Base-by-base conservation (phyloP, 2,797 vertebrate species). In the Melanotaenia trifasciata region DNA sequence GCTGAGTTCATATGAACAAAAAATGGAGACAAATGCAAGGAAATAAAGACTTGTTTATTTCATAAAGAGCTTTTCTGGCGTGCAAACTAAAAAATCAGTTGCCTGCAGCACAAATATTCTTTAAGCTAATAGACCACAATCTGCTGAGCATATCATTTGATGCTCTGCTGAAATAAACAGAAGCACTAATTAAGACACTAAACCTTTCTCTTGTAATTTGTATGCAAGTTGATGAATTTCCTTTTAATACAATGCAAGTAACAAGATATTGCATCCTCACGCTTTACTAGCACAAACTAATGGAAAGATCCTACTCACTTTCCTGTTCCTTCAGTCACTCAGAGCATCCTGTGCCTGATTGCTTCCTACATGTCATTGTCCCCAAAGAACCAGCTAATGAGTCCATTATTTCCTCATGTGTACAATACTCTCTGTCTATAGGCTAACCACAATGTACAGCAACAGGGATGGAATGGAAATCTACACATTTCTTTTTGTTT, bases 301-400 rank as follows among this genome's bases (percentile, higher is more conserved):
- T 47, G 18, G 6, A 47, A 20, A 47, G 7, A 20, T 47, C 45
- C 18, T 69, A 56, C 72, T 67, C 67, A 18, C 58, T 0, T 32
- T 30, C 33, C 63, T 36, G 62, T 58, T 26, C 0, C 53, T 62
- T 62, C 22, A 32, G 12, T 76, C 80, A 71, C 50, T 88, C 63
- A 30, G 14, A 47, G 54, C 51, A 61, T 79, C 76, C 63, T 43
- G 67, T 11, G 30, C 58, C 16, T 51, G 76, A 81, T 64, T 64
- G 54, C 70, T 57, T 74, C 65, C 68, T 43, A 18, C 5, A 26
- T 28, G 11, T 12, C 13, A 22, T 22, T 0, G 18, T 11, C 30
- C 24, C 64, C 28, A 62, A 69, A 76, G 62, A 73, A 78, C 16
- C 56, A 1, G 64, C 13, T 73, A 58, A 78, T 58, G 66, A 73